Conservation (phyloP, 2,888 invertebrate genomes). For the Lysandra coridon region DNA sequence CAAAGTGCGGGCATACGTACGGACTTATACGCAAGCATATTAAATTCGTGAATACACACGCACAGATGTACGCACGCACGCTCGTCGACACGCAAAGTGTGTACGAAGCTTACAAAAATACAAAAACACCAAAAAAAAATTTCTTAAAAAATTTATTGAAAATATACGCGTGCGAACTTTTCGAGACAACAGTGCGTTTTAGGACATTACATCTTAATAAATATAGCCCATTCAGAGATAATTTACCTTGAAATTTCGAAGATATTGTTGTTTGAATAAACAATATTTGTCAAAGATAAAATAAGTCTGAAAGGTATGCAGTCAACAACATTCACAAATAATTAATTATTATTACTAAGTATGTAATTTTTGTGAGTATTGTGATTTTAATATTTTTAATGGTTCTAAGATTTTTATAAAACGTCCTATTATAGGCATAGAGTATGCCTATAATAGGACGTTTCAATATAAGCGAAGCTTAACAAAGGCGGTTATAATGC, state of each 20-base stretch:
- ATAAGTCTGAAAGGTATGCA: background rate
- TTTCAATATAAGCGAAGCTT: too few species aligned
- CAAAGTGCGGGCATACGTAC: background rate
- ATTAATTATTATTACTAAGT: background rate
- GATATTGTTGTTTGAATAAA: too few species aligned
- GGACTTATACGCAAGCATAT: constrained; percentile 39
- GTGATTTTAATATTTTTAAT: background rate
- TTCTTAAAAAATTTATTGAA: background rate
- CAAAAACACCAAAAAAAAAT: background rate
- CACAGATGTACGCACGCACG: constrained; percentile 12
- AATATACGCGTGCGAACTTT: background rate
- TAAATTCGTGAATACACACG: constrained; percentile 36
- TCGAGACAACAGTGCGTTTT: background rate
- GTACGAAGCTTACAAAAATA: background rate
- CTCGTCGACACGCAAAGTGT: constrained; percentile 6
- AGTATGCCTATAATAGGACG: too few species aligned
- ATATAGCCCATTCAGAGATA: background rate
- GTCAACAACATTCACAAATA: background rate
- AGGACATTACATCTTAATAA: background rate
- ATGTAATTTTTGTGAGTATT: background rate
- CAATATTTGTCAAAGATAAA: background rate
- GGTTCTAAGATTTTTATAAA: background rate
- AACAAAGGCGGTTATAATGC: too few species aligned
- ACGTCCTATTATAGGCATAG: too few species aligned
- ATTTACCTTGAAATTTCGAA: background rate